Evolutionary conservation across 1,140 invertebrate genomes (phyloP), one percentile per base, ranked within the genome.

Genomic region (Drosophila athabasca): DNA sequence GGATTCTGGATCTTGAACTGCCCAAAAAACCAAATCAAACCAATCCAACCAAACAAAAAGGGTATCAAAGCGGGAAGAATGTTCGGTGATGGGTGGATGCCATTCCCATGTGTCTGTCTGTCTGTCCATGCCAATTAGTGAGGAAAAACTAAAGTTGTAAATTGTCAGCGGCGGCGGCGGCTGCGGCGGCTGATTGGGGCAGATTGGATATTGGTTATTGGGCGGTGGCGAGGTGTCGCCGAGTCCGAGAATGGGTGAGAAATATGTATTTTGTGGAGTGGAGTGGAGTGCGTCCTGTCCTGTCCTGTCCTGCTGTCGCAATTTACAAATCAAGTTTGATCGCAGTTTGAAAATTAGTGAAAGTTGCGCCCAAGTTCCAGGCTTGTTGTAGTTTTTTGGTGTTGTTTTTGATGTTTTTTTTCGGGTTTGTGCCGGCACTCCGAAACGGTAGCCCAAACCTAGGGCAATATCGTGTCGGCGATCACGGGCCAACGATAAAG

Each of bases 391-490:
- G 48, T 50, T 75, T 46, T 53, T 61, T 54, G 77, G n/a, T 44
- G 31, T 29, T 22, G 35, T 55, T 48, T 19, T 7, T 49, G 35
- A 48, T 29, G 5, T 22, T 19, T 67, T 41, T 49, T 54, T 22
- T 52, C 6, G 7, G 44, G 17, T 24, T 50, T 52, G 29, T 3
- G 31, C 31, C 31, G 8, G 31, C 69, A 73, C 11, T 49, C 39
- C 59, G 61, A 80, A 80, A 80, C 72, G 68, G 67, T 74, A 71
- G 81, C 82, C 81, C 66, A 87, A 75, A 87, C 81, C 81, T 85
- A 85, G 81, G 81, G 81, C 81, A 85, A 85, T 85, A 85, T 85
- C 82, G 81, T 85, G 81, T 85, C 84, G 82, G 57, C 81, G 82
- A 85, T 85, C 81, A 60, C 26, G 49, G 72, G 48, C 53, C 69